Percentiles rank a stretch among this genome's conserved stretches.
Evolutionary conservation across 2,113 vertebrate species (phyloP).

Genomic region (Reinhardtius hippoglossoides): DNA sequence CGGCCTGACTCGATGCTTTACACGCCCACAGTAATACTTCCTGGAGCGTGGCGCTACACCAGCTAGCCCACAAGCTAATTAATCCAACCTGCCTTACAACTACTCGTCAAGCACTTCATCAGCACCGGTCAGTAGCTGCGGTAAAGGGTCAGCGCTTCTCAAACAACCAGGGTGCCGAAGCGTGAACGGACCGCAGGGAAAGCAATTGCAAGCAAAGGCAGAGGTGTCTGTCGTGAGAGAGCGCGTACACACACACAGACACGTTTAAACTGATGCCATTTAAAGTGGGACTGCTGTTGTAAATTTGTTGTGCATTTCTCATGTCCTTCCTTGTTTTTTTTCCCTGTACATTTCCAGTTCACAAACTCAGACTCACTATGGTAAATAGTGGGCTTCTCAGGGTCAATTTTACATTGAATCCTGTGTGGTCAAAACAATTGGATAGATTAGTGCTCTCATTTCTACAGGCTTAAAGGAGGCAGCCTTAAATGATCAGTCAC

Average conservation of each 20-base stretch:
- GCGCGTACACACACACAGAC: neutral
- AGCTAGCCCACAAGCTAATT: conserved; percentile 70
- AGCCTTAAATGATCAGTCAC: conserved; percentile 22
- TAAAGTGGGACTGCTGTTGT: no score
- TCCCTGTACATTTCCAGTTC: neutral
- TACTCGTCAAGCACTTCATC: conserved; percentile 65
- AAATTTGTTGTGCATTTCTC: no score
- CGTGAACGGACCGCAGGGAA: conserved; percentile 53
- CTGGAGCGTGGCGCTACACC: conserved; percentile 47
- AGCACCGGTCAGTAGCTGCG: conserved; percentile 58
- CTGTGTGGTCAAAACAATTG: conserved; percentile 18
- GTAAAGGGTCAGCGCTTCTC: conserved; percentile 75
- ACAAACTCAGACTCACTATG: neutral
- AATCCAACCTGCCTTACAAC: conserved; percentile 74
- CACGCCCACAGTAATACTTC: conserved; percentile 55
- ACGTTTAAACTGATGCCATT: neutral
- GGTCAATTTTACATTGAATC: conserved; percentile 11
- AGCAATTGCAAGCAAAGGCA: conserved; percentile 48
- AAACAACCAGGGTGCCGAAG: conserved; percentile 55
- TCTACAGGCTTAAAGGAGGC: conserved; percentile 20
- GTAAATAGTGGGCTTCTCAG: neutral
- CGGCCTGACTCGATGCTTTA: conserved; percentile 54
- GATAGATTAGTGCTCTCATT: conserved; percentile 20
- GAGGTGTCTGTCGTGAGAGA: conserved; percentile 20
- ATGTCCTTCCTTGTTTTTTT: neutral